Conservation (phyloP, 2,888 invertebrate species). For the Esperia sulphurella region DNA sequence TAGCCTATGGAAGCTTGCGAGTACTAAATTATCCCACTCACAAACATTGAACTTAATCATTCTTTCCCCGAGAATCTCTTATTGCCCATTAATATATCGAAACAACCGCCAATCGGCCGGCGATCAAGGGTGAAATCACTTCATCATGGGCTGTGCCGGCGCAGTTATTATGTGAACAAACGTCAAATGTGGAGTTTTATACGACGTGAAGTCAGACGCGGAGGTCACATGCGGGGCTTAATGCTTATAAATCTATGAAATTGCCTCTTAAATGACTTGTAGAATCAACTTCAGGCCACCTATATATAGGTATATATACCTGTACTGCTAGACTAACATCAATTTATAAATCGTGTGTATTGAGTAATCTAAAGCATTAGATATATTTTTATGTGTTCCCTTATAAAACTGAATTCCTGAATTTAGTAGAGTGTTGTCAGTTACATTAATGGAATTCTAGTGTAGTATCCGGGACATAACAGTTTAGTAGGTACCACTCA, state of each 20-base stretch:
- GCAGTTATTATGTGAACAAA: slow-evolving; percentile 39
- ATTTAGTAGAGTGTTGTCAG: too few species aligned
- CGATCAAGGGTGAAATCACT: slow-evolving; percentile 49
- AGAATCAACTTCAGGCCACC: slow-evolving; percentile 10
- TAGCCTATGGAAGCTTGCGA: slow-evolving; percentile 24
- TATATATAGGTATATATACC: not conserved
- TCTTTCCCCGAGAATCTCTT: slow-evolving; percentile 30
- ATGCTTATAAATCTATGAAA: slow-evolving; percentile 17
- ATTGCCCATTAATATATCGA: slow-evolving; percentile 45
- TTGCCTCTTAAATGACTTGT: slow-evolving; percentile 16
- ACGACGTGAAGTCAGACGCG: slow-evolving; percentile 17
- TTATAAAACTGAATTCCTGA: not conserved
- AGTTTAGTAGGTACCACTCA: too few species aligned
- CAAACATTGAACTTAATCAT: slow-evolving; percentile 38
- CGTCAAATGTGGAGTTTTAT: slow-evolving; percentile 28
- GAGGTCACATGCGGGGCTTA: slow-evolving; percentile 16
- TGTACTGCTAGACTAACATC: too few species aligned
- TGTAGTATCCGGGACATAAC: too few species aligned
- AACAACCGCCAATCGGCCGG: slow-evolving; percentile 35
- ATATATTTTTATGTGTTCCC: not conserved
- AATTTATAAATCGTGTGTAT: too few species aligned
- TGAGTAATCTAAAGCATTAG: too few species aligned
- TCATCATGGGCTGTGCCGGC: slow-evolving; percentile 35
- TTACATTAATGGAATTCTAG: too few species aligned
- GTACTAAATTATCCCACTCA: slow-evolving; percentile 34